A percentile compares a stretch with the other conserved stretches of the same genome.
Evolutionary conservation across 53 echinoderm and acorn worm species (phyloP).

Genomic region (Astropecten irregularis): DNA sequence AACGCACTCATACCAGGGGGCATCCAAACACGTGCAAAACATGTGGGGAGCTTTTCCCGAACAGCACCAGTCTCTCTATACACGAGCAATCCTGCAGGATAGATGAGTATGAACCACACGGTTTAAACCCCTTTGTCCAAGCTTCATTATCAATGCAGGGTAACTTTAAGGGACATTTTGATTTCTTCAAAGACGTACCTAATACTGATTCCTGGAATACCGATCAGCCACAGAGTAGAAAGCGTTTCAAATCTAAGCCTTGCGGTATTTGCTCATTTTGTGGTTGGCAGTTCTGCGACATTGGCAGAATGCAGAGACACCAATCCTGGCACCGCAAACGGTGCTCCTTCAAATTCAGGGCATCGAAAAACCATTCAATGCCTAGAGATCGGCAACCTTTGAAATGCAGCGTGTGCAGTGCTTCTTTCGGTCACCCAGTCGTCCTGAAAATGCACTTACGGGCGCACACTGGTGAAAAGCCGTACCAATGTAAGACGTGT

Average conservation of each 20-base stretch:
- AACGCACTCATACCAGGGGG: slow-evolving; percentile 17
- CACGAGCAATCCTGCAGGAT: slow-evolving; percentile 1
- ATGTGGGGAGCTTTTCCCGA: background rate
- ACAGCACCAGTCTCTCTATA: background rate
- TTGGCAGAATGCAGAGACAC: background rate
- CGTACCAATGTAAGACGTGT: background rate
- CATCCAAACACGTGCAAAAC: slow-evolving; percentile 1
- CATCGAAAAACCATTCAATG: too few species aligned
- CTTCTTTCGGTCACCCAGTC: background rate
- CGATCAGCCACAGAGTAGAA: too few species aligned
- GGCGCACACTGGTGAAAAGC: slow-evolving; percentile 30
- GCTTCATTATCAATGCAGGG: background rate
- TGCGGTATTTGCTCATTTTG: slow-evolving; percentile 2
- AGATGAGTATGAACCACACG: background rate
- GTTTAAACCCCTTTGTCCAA: background rate
- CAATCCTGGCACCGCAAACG: background rate
- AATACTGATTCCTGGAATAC: too few species aligned
- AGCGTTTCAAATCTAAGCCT: background rate
- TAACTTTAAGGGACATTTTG: background rate
- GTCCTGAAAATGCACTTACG: slow-evolving; percentile 19
- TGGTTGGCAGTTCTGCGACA: slow-evolving; percentile 4
- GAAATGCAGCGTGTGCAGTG: background rate
- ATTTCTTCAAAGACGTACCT: background rate
- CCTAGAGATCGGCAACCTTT: background rate
- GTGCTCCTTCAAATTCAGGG: too few species aligned